Base-by-base conservation (phyloP, 2,888 invertebrate genomes). In the Eupsilia transversa region DNA sequence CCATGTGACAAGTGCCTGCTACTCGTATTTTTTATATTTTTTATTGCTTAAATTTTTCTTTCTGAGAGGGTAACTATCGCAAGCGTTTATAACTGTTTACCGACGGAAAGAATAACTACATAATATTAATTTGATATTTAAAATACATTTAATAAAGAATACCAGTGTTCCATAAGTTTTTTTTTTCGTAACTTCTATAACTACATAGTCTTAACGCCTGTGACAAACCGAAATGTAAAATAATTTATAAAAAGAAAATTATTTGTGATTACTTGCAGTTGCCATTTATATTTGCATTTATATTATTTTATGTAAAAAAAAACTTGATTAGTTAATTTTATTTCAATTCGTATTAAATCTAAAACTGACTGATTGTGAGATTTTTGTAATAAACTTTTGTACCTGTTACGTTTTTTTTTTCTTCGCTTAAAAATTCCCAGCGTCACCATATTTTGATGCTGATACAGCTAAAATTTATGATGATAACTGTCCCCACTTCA, bases 301-400 rank as follows among this genome's bases (percentile, higher is more conserved):
- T 80, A 60, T 61, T 52, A 57, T 74, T 69, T 57, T 52, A 49
- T 77, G 69, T 79, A 79, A 69, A 81, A 69, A 81, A 81, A 80
- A 61, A 33, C 52, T 77, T 77, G 72, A 80, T 74, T 76, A 82
- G 77, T 66, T 84, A 78, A 69, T 79, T 77, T 81, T 79, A 84
- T 80, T 82, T 76, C 73, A 68, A 79, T 80, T 85, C 82, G 82
- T 86, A 81, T 85, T 81, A 80, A 82, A 85, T 80, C 72, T 89
- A 85, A 89, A 89, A 86, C 85, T 87, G 92, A 93, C 92, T 93
- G 92, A 93, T 88, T 90, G 87, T 90, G 89, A 90, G 88, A 91
- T 92, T 90, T 91, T 91, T 87, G 82, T 89, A 92, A 90, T 92
- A 92, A 93, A 93, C 89, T 93, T 93, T 93, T 94, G 94, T 94